A percentile compares a stretch with the other conserved stretches of the same genome.
These are phyloP conservation scores for Drosophila fulvimacula DNA, from an alignment of 2,888 invertebrate genomes.

Conservation along the genomic window DNA sequence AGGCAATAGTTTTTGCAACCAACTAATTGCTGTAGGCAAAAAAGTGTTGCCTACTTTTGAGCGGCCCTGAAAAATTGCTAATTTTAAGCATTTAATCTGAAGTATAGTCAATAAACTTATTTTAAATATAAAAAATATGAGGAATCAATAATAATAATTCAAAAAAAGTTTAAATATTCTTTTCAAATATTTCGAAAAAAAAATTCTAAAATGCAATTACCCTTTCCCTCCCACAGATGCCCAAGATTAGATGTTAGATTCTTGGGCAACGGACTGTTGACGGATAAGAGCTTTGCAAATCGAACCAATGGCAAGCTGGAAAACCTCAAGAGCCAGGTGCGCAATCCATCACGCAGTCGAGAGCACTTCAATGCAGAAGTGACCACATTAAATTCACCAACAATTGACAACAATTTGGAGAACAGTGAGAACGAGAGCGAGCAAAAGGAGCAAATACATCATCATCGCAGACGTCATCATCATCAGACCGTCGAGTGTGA, in stretches of 20 bases:
- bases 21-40: rapidly evolving
- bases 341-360: slow-evolving; percentile 41
- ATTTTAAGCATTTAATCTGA: too few relatives aligned
- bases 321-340: slow-evolving; percentile 39
- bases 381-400: slow-evolving; percentile 78
- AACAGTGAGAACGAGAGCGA: slow-evolving; percentile 52
- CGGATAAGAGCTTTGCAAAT: slow-evolving; percentile 61
- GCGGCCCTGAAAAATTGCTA: background rate
- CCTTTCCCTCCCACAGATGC: slow-evolving; percentile 61
- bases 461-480: slow-evolving; percentile 64
- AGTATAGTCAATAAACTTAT: too few relatives aligned
- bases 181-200: background rate
- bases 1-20: background rate
- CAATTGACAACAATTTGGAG: slow-evolving; percentile 79
- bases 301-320: slow-evolving; percentile 26
- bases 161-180: background rate
- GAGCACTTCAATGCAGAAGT: slow-evolving; percentile 54
- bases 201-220: background rate
- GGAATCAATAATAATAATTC: background rate
- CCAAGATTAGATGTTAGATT: slow-evolving; percentile 83
- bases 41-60: slow-evolving; percentile 30
- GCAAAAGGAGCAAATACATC: slow-evolving; percentile 43
- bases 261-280: slow-evolving; percentile 68
- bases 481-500: slow-evolving; percentile 35
- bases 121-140: too few relatives aligned